Evolutionary conservation across 2,888 invertebrate genomes (phyloP).

Genomic region (Chouioia cunea): DNA sequence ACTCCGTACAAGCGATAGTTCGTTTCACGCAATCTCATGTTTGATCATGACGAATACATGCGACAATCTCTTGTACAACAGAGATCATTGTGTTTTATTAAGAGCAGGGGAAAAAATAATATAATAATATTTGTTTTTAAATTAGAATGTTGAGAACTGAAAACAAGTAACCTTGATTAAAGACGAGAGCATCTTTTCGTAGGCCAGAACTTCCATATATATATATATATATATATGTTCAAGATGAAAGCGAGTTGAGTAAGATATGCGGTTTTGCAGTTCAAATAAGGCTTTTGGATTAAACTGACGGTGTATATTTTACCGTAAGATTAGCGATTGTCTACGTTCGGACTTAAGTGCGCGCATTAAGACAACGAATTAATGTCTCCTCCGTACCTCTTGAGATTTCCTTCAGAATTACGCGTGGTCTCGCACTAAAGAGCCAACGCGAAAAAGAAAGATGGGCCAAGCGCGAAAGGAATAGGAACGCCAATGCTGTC

Average conservation of each 20-base stretch:
- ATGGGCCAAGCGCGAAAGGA: background rate
- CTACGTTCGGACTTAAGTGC: constrained; percentile 53
- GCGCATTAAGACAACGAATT: constrained; percentile 54
- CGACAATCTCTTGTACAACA: too few species aligned
- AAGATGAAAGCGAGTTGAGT: background rate
- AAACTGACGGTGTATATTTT: constrained; percentile 51
- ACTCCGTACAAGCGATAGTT: too few species aligned
- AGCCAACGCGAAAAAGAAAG: background rate
- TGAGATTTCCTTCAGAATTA: constrained; percentile 35
- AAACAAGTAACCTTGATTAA: too few species aligned
- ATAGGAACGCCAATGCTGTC: background rate
- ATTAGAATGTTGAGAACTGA: too few species aligned
- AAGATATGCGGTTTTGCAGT: constrained; percentile 29
- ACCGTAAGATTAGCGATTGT: constrained; percentile 56
- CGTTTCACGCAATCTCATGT: too few species aligned
- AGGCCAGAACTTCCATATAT: too few species aligned
- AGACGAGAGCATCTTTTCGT: too few species aligned
- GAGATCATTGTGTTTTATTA: too few species aligned
- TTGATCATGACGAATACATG: too few species aligned
- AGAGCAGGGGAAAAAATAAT: too few species aligned
- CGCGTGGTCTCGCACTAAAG: background rate
- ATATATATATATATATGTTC: too few species aligned
- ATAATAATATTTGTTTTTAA: too few species aligned
- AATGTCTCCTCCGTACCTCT: constrained; percentile 47
- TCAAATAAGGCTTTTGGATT: constrained; percentile 37